Evolutionary conservation across 2,888 invertebrate genomes (phyloP).

Genomic region (Lordiphosa andalusiaca): DNA sequence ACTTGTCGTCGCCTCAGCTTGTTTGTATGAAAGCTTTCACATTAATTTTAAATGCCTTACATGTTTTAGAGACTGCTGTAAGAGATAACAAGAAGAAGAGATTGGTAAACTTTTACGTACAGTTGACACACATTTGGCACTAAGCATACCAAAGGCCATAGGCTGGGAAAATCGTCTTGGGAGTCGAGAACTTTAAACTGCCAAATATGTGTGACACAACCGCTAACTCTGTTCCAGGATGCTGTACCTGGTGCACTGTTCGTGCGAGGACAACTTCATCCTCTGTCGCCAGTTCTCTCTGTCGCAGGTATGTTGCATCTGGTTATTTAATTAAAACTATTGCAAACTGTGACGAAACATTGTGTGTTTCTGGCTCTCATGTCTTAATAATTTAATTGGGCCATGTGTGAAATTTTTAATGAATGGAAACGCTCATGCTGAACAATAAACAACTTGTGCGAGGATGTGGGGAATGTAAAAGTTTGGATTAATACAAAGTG

Average conservation of each 20-base stretch:
- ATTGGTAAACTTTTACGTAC: slow-evolving; percentile 26
- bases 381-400: slow-evolving; percentile 68
- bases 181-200: slow-evolving; percentile 49
- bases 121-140: slow-evolving; percentile 52
- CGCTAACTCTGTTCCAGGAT: too few species aligned
- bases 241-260: too few species aligned
- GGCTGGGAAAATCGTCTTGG: slow-evolving; percentile 38
- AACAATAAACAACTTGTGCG: slow-evolving; percentile 10
- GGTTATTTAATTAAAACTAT: slow-evolving; percentile 66
- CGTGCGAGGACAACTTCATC: too few species aligned
- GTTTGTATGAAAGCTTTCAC: slow-evolving; percentile 33
- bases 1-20: slow-evolving; percentile 29
- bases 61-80: slow-evolving; percentile 21
- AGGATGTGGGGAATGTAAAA: slow-evolving; percentile 36
- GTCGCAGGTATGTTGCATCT: slow-evolving; percentile 14
- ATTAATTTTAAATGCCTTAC: slow-evolving; percentile 59
- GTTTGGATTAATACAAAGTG: slow-evolving; percentile 51
- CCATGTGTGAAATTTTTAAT: slow-evolving; percentile 62
- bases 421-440: slow-evolving; percentile 35
- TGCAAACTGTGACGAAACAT: slow-evolving; percentile 28
- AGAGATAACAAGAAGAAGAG: background rate
- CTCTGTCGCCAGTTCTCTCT: too few species aligned
- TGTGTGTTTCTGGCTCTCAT: slow-evolving; percentile 23
- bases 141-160: slow-evolving; percentile 32
- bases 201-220: too few species aligned